phyloP scores from a whole-genome alignment of 2,888 invertebrate genomes.

The Lamellibrachia columna region DNA sequence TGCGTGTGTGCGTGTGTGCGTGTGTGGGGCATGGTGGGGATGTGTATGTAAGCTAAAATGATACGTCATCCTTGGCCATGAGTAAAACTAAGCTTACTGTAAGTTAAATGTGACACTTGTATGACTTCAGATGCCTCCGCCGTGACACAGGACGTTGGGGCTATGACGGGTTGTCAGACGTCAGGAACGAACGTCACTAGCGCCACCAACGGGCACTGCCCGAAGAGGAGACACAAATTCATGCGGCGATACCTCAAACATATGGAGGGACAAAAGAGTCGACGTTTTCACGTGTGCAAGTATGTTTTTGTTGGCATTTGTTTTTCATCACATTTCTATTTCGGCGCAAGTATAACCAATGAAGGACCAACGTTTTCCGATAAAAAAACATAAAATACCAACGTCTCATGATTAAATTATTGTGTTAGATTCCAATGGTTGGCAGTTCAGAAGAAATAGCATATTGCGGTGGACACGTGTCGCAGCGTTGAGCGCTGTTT shows the following conservation, averaged over 20 bases:
- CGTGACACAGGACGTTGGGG: background rate
- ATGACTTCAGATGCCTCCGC: background rate
- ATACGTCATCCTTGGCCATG: background rate
- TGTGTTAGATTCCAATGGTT: too few relatives aligned
- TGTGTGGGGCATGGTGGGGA: background rate
- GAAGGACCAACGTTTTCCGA: too few relatives aligned
- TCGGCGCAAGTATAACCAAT: too few relatives aligned
- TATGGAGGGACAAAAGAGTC: background rate
- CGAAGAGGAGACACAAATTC: background rate
- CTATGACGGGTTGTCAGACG: background rate
- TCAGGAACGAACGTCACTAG: background rate
- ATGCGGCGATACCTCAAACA: background rate
- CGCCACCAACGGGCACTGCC: background rate
- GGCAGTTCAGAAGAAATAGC: too few relatives aligned
- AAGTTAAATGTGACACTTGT: background rate
- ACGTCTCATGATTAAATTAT: too few relatives aligned
- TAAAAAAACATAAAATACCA: too few relatives aligned
- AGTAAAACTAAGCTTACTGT: background rate
- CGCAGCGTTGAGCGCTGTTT: too few relatives aligned
- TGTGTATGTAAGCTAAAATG: background rate
- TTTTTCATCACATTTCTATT: background rate
- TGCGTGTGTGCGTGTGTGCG: background rate
- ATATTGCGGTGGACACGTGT: too few relatives aligned
- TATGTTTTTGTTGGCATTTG: background rate
- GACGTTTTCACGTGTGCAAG: background rate